Evolutionary conservation across 2,113 vertebrate species (phyloP).

Genomic region (Ctenomys sociabilis): DNA sequence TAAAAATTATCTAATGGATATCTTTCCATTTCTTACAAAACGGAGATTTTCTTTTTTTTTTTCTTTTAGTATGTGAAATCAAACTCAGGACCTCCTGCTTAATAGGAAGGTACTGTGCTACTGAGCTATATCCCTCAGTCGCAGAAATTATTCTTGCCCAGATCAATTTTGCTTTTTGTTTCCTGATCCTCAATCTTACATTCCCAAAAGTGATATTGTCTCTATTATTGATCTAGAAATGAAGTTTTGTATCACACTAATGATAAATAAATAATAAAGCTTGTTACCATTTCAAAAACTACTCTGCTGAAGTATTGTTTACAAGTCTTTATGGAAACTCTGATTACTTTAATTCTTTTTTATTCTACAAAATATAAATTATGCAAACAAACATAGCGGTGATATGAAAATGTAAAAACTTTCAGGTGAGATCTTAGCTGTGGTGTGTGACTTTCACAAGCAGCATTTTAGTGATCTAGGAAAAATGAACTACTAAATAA

Average conservation of each 20-base stretch:
- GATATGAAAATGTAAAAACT: neutral
- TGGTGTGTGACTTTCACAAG: neutral
- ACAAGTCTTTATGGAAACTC: neutral
- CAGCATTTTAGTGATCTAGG: slow-evolving; percentile 10
- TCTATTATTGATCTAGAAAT: neutral
- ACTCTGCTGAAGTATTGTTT: neutral
- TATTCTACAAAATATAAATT: neutral
- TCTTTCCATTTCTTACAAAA: neutral
- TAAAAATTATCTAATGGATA: neutral
- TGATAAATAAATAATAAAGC: neutral
- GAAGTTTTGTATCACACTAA: neutral
- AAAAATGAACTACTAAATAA: neutral
- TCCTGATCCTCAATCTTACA: neutral
- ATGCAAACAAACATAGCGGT: neutral
- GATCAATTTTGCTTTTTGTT: neutral
- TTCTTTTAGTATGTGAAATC: no score
- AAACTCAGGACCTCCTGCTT: no score
- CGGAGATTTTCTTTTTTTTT: no score
- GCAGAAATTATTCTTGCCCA: neutral
- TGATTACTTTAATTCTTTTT: neutral
- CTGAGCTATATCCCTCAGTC: no score
- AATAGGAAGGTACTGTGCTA: no score
- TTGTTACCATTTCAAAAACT: neutral
- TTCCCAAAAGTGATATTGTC: neutral
- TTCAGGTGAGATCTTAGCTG: neutral